Evolutionary conservation across 30 jellyfish, hydroid and myxozoan genomes (phyloP).

Genomic region (Morbakka virulenta): DNA sequence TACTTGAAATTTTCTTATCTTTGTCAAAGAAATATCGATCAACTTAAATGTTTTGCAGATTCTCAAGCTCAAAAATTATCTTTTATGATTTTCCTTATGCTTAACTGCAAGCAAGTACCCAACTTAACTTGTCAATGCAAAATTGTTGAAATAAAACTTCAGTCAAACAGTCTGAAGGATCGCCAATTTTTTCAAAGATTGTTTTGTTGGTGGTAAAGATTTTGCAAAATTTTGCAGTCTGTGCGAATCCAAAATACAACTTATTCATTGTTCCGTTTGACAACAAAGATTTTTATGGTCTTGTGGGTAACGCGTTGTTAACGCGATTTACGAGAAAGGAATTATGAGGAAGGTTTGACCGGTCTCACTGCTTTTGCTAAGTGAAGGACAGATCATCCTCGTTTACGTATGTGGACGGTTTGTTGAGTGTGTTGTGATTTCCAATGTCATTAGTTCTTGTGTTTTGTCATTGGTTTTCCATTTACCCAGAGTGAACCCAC

Average conservation of each 20-base stretch:
- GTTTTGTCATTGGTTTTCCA: no score
- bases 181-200: conserved; percentile 11
- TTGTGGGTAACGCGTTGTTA: neutral
- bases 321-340: no score
- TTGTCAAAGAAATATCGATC: neutral
- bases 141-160: conserved; percentile 31
- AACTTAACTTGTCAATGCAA: conserved; percentile 42
- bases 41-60: no score
- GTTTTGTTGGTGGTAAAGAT: conserved; percentile 7
- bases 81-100: neutral
- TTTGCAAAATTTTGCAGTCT: neutral
- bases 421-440: neutral
- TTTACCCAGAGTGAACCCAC: no score
- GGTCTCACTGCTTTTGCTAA: no score
- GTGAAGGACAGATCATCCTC: neutral
- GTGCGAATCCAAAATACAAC: neutral
- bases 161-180: neutral
- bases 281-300: neutral
- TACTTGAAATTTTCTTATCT: neutral
- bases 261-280: neutral
- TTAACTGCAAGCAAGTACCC: conserved; percentile 15
- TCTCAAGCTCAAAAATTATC: neutral
- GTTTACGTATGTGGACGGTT: no score
- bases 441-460: no score
- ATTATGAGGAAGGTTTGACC: no score